These are phyloP conservation scores for Hyla sarda DNA, from an alignment of 2,113 vertebrate species.

Conservation along the genomic window DNA sequence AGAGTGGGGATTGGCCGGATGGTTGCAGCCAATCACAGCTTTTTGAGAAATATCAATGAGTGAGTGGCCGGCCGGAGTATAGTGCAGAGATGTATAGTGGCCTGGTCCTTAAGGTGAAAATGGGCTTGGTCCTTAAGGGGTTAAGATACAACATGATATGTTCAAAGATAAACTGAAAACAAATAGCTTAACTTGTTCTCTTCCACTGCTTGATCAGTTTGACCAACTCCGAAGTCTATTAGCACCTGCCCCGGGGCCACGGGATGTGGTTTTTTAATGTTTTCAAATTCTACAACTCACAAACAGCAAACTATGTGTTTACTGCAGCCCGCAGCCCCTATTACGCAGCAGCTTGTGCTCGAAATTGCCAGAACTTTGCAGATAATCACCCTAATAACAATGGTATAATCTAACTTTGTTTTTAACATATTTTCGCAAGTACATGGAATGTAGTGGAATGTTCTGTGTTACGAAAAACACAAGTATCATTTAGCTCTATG, in stretches of 20 bases:
- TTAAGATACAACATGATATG: not conserved
- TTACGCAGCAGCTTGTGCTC: too few species aligned
- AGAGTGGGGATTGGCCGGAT: too few species aligned
- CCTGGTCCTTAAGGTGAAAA: too few species aligned
- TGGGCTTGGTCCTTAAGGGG: too few species aligned
- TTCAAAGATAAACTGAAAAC: not conserved
- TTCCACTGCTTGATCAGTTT: not conserved
- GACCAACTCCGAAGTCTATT: not conserved
- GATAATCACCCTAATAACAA: slow-evolving; percentile 9
- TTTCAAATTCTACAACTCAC: not conserved
- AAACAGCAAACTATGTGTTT: not conserved
- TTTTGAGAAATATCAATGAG: too few species aligned
- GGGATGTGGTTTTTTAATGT: slow-evolving; percentile 2
- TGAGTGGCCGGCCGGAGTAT: too few species aligned
- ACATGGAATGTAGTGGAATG: not conserved
- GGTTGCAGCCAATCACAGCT: too few species aligned
- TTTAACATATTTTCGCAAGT: not conserved
- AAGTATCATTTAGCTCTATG: slow-evolving; percentile 23
- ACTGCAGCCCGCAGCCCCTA: not conserved
- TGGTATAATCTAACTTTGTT: not conserved
- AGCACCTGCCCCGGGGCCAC: not conserved
- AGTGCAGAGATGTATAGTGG: too few species aligned
- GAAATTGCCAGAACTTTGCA: not conserved
- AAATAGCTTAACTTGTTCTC: not conserved
- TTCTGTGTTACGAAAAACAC: slow-evolving; percentile 7